phyloP scores from a whole-genome alignment of 2,113 vertebrate species.

The Rhinopomastus cyanomelas region DNA sequence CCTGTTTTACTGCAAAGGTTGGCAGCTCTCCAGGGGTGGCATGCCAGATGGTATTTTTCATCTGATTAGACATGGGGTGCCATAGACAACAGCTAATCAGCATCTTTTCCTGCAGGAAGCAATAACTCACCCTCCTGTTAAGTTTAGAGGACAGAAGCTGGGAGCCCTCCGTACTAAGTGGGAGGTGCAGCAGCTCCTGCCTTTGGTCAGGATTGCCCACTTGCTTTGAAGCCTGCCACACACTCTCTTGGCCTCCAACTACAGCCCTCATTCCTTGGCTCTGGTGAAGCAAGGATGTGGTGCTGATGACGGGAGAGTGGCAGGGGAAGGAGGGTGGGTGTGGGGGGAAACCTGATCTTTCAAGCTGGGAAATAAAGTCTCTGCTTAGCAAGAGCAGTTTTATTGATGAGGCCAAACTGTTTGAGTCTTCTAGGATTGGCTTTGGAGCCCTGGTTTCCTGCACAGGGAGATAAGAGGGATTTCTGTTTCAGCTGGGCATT shows the following conservation, averaged over 20 bases:
- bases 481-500: neutral
- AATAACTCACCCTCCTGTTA: neutral
- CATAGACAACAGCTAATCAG: conserved; percentile 41
- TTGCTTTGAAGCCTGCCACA: neutral
- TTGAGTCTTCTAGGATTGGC: conserved; percentile 28
- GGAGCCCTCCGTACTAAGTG: neutral
- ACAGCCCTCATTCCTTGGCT: neutral
- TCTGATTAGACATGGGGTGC: conserved; percentile 49
- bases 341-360: neutral
- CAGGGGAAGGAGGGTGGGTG: neutral
- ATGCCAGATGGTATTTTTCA: conserved; percentile 64
- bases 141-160: conserved; percentile 26
- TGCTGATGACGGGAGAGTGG: neutral
- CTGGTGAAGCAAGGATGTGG: neutral
- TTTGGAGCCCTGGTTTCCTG: conserved; percentile 29
- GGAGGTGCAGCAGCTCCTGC: neutral
- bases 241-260: neutral
- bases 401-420: conserved; percentile 26
- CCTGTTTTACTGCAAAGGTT: conserved; percentile 56
- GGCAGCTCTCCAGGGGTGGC: conserved; percentile 55
- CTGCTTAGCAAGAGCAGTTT: neutral
- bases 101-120: conserved; percentile 41
- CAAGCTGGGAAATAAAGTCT: neutral
- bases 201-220: neutral
- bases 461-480: conserved; percentile 37